phyloP scores from a whole-genome alignment of 2,888 invertebrate genomes.

The Psococerastis gibbosa region DNA sequence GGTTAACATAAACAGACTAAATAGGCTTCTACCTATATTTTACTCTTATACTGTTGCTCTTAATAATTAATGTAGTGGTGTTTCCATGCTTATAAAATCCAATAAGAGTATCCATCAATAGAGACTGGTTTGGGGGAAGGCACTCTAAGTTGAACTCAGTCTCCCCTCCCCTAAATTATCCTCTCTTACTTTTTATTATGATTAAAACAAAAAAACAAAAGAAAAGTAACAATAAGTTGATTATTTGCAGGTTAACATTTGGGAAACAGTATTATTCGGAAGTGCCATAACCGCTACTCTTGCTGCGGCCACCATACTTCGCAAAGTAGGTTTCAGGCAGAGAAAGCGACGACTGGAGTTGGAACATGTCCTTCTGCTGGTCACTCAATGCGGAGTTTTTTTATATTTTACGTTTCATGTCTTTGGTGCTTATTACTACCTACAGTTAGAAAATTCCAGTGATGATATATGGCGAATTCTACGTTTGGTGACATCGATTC shows the following conservation, averaged over 20 bases:
- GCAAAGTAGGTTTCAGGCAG: constrained; percentile 17
- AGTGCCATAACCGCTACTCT: constrained; percentile 25
- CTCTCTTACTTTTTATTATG: too few relatives aligned
- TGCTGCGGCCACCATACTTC: constrained; percentile 25
- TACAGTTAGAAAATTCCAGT: background rate
- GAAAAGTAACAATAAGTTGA: too few relatives aligned
- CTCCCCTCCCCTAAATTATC: too few relatives aligned
- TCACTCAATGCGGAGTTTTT: constrained; percentile 32
- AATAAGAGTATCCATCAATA: too few relatives aligned
- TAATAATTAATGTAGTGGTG: too few relatives aligned
- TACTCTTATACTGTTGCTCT: too few relatives aligned
- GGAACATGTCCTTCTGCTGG: constrained; percentile 29
- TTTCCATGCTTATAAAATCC: too few relatives aligned
- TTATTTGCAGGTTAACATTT: constrained; percentile 35
- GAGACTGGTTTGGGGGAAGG: too few relatives aligned
- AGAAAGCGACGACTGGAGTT: constrained; percentile 25
- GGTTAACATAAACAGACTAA: too few relatives aligned
- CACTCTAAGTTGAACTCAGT: too few relatives aligned
- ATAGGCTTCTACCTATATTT: too few relatives aligned
- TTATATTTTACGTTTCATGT: constrained; percentile 28
- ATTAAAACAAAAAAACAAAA: too few relatives aligned
- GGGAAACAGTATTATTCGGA: constrained; percentile 26
- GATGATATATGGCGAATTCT: background rate
- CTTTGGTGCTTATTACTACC: constrained; percentile 10
- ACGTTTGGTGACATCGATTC: constrained; percentile 3